phyloP scores from a whole-genome alignment of 2,113 vertebrate species.

The Mus musculus region GRCm39 chr8:104853001-104853500 shows the following conservation, averaged over 20 bases:
- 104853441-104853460: background rate
- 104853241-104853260: slow-evolving; percentile 89
- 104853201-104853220: slow-evolving; percentile 95
- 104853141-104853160: background rate
- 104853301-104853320: background rate
- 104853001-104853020: background rate
- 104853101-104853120: background rate
- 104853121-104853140: background rate
- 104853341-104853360: background rate
- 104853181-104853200: slow-evolving; percentile 90
- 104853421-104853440: background rate
- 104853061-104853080: background rate
- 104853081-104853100: background rate
- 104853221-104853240: slow-evolving; percentile 88
- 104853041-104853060: background rate
- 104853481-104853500: background rate
- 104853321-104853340: background rate
- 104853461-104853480: background rate
- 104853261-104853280: slow-evolving; percentile 90
- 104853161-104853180: slow-evolving; percentile 87
- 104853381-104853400: background rate
- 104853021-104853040: background rate
- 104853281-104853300: slow-evolving; percentile 87
- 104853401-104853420: background rate
- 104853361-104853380: background rate